Evolutionary conservation across 2,113 vertebrate genomes (phyloP), one percentile per base, ranked within the genome.

Genomic region (Salvelinus alpinus): DNA sequence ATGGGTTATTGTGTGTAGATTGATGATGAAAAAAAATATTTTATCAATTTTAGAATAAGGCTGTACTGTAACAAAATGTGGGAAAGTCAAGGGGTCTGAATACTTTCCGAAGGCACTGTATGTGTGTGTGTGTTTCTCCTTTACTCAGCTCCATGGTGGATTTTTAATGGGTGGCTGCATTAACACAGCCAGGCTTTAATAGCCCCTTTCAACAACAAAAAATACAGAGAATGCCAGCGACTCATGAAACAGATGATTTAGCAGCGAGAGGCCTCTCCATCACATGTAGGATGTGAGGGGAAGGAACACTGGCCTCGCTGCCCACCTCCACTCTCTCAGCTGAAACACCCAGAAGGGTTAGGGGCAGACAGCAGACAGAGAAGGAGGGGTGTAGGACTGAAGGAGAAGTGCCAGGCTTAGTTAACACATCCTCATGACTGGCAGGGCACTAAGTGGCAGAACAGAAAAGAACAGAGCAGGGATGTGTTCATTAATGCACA

Each of bases 181-280:
- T 87, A 89, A 88, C 78, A 78, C 83, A 84, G 84, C 65, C 62
- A 51, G 78, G 38, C 71, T 85, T 71, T 89, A 87, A 88, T 86
- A 80, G 80, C 84, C 84, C 82, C 51, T 76, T 83, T 84, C 78
- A 78, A 34, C 71, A 84, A 78, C 82, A 76, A 74, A 11, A 44
- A 44, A 44, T 34, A 47, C 54, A 16, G 65, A 82, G 80, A 44
- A 44, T 86, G 81, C 66, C 80, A 84, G 78, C 78, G 51, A 83
- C 83, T 84, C 80, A 80, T 85, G 82, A 87, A 89, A 86, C 79
- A 88, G 87, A 89, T 82, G 83, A 91, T 87, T 92, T 87, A 89
- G 86, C 87, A 87, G 80, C 82, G 72, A 89, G 86, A 83, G 78
- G 80, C 83, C 80, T 75, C 83, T 83, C 74, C 71, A 81, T 89